Conservation (phyloP, 1,140 invertebrate genomes). For the Apis dorsata region DNA sequence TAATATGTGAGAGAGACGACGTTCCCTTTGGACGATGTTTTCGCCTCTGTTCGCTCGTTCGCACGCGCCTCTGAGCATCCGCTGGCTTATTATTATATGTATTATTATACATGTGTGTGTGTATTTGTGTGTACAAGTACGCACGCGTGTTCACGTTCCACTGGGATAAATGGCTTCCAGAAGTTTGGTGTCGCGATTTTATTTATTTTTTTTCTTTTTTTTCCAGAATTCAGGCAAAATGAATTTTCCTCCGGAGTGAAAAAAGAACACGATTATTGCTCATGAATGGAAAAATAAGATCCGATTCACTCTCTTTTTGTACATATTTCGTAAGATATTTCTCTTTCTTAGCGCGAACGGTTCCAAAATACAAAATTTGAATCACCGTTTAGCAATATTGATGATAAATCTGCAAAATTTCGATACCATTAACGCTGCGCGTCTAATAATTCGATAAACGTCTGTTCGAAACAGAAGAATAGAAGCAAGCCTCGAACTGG, state of each 20-base stretch:
- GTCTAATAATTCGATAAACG: neutral
- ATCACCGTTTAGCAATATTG: no score
- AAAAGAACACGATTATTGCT: slow-evolving; percentile 9
- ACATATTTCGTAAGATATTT: no score
- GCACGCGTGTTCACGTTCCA: neutral
- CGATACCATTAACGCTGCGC: no score
- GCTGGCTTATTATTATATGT: slow-evolving; percentile 29
- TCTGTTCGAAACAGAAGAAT: neutral
- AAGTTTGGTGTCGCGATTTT: neutral
- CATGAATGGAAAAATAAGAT: neutral
- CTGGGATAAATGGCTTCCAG: neutral
- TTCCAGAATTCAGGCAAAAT: neutral
- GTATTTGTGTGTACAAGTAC: no score
- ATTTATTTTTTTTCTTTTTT: neutral
- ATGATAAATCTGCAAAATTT: neutral
- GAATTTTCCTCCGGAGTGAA: neutral
- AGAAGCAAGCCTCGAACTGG: neutral
- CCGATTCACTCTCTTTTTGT: no score
- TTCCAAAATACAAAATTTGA: no score
- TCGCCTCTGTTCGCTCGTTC: neutral
- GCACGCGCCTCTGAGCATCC: neutral
- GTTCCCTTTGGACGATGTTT: neutral
- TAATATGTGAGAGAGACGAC: neutral
- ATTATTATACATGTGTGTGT: slow-evolving; percentile 49
- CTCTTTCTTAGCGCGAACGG: no score